phyloP scores from a whole-genome alignment of 2,797 vertebrate species.

The Cirrhinus molitorella region DNA sequence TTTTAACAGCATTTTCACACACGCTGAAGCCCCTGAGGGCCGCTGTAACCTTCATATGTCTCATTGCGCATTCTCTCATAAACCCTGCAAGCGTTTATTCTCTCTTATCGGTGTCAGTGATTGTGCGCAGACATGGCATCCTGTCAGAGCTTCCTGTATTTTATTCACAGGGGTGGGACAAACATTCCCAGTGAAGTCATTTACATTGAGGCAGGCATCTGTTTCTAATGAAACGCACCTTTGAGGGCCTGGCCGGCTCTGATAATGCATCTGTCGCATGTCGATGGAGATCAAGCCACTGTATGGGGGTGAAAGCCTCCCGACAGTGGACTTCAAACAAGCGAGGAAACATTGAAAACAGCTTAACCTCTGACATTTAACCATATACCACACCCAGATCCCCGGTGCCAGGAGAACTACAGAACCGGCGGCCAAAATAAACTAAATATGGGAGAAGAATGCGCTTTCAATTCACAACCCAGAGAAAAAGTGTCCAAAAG shows the following conservation, averaged over 20 bases:
- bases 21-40: neutral
- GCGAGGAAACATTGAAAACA: conserved; percentile 73
- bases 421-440: conserved; percentile 51
- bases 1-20: conserved; percentile 14
- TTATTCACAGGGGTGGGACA: conserved; percentile 40
- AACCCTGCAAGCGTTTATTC: neutral
- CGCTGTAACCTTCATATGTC: neutral
- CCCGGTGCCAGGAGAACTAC: conserved; percentile 62
- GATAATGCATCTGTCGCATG: conserved; percentile 48
- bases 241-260: neutral
- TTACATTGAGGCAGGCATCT: conserved; percentile 38
- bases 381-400: conserved; percentile 72
- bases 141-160: conserved; percentile 41
- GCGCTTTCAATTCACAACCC: neutral
- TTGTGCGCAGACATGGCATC: conserved; percentile 46
- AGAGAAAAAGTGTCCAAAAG: neutral
- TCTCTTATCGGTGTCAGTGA: conserved; percentile 55
- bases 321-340: conserved; percentile 69
- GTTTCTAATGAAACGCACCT: conserved; percentile 45
- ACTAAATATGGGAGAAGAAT: neutral
- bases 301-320: conserved; percentile 21
- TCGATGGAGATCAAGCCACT: conserved; percentile 35
- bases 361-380: conserved; percentile 75
- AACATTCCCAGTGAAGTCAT: conserved; percentile 38
- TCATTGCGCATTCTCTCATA: conserved; percentile 1